Base-by-base conservation (phyloP, 2,888 invertebrate genomes). In the Andrena marginata region DNA sequence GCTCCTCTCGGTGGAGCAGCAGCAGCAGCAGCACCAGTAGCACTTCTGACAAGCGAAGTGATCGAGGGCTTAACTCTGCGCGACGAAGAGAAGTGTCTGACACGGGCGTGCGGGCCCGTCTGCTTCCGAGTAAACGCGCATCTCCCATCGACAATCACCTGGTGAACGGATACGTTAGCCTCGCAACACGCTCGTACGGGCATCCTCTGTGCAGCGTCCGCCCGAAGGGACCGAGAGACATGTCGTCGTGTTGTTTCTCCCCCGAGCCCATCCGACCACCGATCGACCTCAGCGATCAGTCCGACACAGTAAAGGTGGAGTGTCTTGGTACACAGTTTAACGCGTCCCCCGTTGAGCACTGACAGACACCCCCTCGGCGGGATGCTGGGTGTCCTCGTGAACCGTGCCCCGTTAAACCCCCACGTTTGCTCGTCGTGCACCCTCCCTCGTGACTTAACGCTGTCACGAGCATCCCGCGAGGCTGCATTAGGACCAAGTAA, bases 231-330 rank as follows among this genome's bases (percentile, higher is more conserved):
- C 42, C 69, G 51, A 20, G 56, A 85, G 77, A 84, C 67, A 88
- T 88, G 88, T 79, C 88, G 93, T 90, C 93, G 87, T 89, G 96
- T 94, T 97, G 97, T 94, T 95, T 95, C 90, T 95, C 95, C 89
- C 96, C 96, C 82, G 95, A 96, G 89, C 96, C 97, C 78, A 96
- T 98, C 89, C 96, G 96, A 91, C 95, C 96, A 86, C 98, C 98
- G 84, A 96, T 98, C 93, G 97, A 96, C 94, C 95, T 97, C 88
- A 95, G 93, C 92, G 96, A 96, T 90, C 97, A 97, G 92, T 97
- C 98, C 83, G 97, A 97, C 90, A 94, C 96, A 85, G 95, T 97
- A 86, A 97, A 97, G 96, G 97, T 97, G 89, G 35, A 74, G 79
- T 74, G 81, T 56, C 29, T 42, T 26, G 26, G 16, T 33, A 31